phyloP scores from a whole-genome alignment of 2,797 vertebrate species.

The Peromyscus nudipes region DNA sequence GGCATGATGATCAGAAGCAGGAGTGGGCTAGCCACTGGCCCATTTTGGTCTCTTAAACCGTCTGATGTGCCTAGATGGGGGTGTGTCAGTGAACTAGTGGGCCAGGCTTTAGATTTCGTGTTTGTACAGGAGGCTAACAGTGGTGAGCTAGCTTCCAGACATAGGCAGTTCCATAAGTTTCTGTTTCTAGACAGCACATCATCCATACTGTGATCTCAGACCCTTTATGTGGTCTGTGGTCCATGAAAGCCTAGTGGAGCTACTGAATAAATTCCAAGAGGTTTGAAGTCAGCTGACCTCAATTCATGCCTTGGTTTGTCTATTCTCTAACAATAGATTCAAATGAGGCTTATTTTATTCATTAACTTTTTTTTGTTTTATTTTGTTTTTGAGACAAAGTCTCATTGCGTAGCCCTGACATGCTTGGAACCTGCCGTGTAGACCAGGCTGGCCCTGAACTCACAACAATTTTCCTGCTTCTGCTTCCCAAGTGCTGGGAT shows the following conservation, averaged over 20 bases:
- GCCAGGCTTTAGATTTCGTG: conserved; percentile 22
- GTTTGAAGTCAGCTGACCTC: not conserved
- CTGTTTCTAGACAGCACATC: not conserved
- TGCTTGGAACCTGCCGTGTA: not conserved
- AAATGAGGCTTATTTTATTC: not conserved
- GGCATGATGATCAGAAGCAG: conserved; percentile 55
- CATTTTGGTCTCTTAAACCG: conserved; percentile 13
- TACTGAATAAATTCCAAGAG: not conserved
- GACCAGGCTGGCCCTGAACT: not conserved
- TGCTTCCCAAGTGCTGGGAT: not conserved
- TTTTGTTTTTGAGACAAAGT: not conserved
- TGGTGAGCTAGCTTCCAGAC: not conserved
- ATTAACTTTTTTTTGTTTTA: not conserved
- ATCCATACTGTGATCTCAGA: not conserved
- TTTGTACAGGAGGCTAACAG: conserved; percentile 16
- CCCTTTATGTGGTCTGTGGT: not conserved
- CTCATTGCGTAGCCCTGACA: not conserved
- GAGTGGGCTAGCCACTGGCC: not conserved
- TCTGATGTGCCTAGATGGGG: not conserved
- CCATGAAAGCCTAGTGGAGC: not conserved
- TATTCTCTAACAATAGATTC: not conserved
- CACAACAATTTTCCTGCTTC: not conserved
- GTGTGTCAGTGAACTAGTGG: conserved; percentile 34
- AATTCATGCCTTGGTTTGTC: not conserved
- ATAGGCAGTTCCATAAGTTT: not conserved